Conservation (phyloP, 2,797 vertebrate genomes). For the Australoheros facetus region DNA sequence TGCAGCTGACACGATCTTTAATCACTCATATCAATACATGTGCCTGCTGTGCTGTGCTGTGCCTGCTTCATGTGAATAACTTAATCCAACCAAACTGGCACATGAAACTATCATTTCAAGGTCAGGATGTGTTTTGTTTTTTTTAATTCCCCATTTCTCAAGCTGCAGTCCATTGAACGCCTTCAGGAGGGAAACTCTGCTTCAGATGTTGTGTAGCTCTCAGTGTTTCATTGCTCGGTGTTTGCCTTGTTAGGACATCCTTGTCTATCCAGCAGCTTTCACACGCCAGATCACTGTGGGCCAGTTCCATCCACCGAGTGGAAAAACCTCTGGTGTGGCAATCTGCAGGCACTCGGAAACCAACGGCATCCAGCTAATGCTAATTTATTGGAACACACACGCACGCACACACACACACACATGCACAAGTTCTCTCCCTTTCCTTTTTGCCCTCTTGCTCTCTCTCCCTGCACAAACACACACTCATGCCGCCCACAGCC, state of each 20-base stretch:
- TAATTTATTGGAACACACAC: slow-evolving; percentile 50
- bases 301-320: slow-evolving; percentile 18
- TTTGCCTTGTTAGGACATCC: slow-evolving; percentile 38
- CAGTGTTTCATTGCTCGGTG: slow-evolving; percentile 28
- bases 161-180: slow-evolving; percentile 19
- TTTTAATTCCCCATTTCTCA: slow-evolving; percentile 30
- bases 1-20: background rate
- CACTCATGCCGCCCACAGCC: slow-evolving; percentile 45
- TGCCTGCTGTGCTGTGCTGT: background rate
- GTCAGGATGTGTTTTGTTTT: slow-evolving; percentile 14
- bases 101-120: slow-evolving; percentile 10
- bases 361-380: slow-evolving; percentile 23
- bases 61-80: background rate
- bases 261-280: slow-evolving; percentile 32
- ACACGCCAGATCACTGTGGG: slow-evolving; percentile 37
- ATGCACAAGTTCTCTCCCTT: slow-evolving; percentile 2
- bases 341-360: slow-evolving; percentile 41
- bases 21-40: background rate
- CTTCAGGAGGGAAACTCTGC: slow-evolving; percentile 26
- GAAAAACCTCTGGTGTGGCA: slow-evolving; percentile 49
- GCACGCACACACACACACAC: background rate
- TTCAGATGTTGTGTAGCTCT: slow-evolving; percentile 30
- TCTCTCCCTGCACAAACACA: slow-evolving; percentile 13
- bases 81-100: slow-evolving; percentile 1
- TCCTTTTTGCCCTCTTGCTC: slow-evolving; percentile 34